Base-by-base conservation (phyloP, 2,888 invertebrate species). In the Drosophila acutilabella region DNA sequence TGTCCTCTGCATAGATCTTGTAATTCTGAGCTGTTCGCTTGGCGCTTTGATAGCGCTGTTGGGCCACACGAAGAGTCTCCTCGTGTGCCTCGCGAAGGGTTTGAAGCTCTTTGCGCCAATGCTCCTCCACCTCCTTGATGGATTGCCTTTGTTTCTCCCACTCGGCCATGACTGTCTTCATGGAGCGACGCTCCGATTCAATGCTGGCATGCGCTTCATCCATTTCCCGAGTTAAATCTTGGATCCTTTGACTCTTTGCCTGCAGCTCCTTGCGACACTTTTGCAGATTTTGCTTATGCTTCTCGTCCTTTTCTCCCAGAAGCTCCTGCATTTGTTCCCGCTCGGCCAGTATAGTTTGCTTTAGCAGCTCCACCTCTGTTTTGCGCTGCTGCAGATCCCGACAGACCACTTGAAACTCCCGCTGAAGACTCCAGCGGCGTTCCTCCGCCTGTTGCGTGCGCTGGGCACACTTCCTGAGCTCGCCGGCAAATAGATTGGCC, bases 1-100 rank as follows among this genome's bases (percentile, higher is more conserved):
- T 95, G 74, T 95, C 94, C 30, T 94, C 93, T 16, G 94, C 93
- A 78, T 95, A 95, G 72, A 94, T 94, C 94, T 95, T 95, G 85
- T 95, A 95, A 86, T 95, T 95, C 23, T 92, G 92, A 33, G 94
- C 94, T 33, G 94, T 94, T 82, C 94, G 94, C 89, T 95, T 95
- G 2, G 94, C 94, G 59, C 94, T 94, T 80, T 94, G 94, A 84
- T 95, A 95, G 80, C 95, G 95, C 10, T 94, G 93, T 58, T 94
- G 94, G 26, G 94, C 80, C 1, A 91, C 90, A 36, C 93, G 93
- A 71, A 94, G 91, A 8, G 94, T 93, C 7, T 90, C 83, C 48
- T 93, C 93, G 6, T 94, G 89, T 0, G 92, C 89, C 84, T 93
- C 91, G 85, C 92, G 80, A 70, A 95, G 70, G 8, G 91, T 87